Conservation (phyloP, 2,113 vertebrate species). For the Epinephelus moara region DNA sequence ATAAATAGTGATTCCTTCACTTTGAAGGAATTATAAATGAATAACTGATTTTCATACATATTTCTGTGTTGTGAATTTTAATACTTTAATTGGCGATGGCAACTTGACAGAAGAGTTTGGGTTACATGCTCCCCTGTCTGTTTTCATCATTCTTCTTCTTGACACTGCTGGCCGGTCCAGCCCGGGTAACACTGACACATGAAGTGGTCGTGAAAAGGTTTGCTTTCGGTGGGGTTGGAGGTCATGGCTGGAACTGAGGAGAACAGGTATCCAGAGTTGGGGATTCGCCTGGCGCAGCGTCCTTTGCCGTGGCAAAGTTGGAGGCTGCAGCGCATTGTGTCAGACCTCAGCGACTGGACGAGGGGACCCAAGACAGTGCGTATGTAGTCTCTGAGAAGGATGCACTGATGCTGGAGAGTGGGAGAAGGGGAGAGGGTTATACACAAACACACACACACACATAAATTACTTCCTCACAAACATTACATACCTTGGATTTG, state of each 20-base stretch:
- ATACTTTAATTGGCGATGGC: background rate
- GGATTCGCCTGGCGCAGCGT: slow-evolving; percentile 83
- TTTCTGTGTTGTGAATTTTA: too few relatives aligned
- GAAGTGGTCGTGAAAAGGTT: slow-evolving; percentile 69
- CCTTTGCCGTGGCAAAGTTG: slow-evolving; percentile 83
- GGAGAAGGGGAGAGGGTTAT: slow-evolving; percentile 8
- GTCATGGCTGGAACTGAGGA: slow-evolving; percentile 43
- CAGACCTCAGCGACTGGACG: slow-evolving; percentile 80
- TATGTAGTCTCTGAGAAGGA: slow-evolving; percentile 86
- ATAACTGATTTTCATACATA: too few relatives aligned
- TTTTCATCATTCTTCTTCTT: background rate
- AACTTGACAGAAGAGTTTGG: background rate
- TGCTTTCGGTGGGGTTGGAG: background rate
- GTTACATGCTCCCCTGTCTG: background rate
- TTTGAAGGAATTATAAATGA: background rate
- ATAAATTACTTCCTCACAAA: background rate
- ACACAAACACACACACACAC: background rate
- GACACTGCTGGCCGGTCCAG: slow-evolving; percentile 85
- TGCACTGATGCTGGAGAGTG: slow-evolving; percentile 84
- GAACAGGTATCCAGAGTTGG: slow-evolving; percentile 68
- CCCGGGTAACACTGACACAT: slow-evolving; percentile 87
- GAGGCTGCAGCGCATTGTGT: slow-evolving; percentile 83
- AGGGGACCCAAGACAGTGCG: slow-evolving; percentile 86
- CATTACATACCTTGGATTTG: slow-evolving; percentile 72
- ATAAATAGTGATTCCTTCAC: background rate